Evolutionary conservation across 2,113 vertebrate genomes (phyloP).

Genomic region (Silurus asotus): DNA sequence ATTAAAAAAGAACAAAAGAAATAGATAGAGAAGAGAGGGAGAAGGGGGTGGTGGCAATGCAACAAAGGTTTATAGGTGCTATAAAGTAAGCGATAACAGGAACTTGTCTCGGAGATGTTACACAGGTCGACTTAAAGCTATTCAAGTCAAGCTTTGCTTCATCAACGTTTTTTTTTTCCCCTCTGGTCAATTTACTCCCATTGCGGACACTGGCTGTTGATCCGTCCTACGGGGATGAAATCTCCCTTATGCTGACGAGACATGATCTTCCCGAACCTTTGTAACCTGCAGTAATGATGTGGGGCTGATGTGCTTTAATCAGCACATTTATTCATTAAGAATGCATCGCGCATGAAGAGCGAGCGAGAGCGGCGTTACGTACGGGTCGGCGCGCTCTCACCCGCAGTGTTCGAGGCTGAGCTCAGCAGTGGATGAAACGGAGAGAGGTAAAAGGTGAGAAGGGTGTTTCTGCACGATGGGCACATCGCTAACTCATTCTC

Average conservation of each 20-base stretch:
- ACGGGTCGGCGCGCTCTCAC: neutral
- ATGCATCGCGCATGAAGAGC: neutral
- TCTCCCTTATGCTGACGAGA: neutral
- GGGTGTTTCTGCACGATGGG: neutral
- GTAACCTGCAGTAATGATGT: conserved; percentile 20
- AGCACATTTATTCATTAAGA: conserved; percentile 21
- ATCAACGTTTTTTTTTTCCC: neutral
- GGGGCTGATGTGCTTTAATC: conserved; percentile 39
- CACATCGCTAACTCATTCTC: neutral
- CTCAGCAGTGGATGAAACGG: neutral
- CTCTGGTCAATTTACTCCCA: neutral
- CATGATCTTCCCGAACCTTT: conserved; percentile 2
- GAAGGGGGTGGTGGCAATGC: neutral
- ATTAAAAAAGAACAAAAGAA: neutral
- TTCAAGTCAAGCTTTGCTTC: neutral
- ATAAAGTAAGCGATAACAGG: neutral
- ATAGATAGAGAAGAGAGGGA: too few species aligned
- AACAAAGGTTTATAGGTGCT: neutral
- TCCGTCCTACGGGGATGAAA: neutral
- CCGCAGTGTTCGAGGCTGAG: neutral
- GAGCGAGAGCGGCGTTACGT: neutral
- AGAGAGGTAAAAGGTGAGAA: neutral
- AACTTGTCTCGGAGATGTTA: neutral
- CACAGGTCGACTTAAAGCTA: neutral
- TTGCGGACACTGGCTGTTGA: neutral